phyloP scores from a whole-genome alignment of 2,888 invertebrate genomes.

The Eristalis pertinax region DNA sequence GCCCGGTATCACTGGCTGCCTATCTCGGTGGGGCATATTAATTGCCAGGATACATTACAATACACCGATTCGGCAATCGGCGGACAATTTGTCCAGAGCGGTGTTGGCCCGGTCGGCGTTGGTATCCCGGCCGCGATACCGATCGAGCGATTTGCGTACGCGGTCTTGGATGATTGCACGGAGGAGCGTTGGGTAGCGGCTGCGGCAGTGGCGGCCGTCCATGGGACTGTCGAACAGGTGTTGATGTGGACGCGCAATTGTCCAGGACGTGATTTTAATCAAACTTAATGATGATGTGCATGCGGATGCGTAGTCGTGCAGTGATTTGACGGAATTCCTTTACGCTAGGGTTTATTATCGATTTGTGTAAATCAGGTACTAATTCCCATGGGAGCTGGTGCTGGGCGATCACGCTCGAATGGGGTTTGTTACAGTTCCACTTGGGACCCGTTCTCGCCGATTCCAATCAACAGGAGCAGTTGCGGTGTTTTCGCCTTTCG shows the following conservation, averaged over 20 bases:
- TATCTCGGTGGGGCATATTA: constrained; percentile 65
- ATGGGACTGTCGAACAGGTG: constrained; percentile 59
- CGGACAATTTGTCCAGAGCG: constrained; percentile 60
- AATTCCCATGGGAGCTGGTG: constrained; percentile 64
- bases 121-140: constrained; percentile 47
- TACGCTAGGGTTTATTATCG: constrained; percentile 62
- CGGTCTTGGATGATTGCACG: constrained; percentile 50
- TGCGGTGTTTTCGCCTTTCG: constrained; percentile 27
- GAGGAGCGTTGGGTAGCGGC: neutral
- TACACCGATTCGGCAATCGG: constrained; percentile 64
- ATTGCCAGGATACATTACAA: constrained; percentile 71
- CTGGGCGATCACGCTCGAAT: constrained; percentile 2
- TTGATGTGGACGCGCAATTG: constrained; percentile 70
- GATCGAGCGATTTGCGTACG: constrained; percentile 71
- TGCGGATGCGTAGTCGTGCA: constrained; percentile 57
- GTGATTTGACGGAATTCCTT: constrained; percentile 45
- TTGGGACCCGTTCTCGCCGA: constrained; percentile 26
- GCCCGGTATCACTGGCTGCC: constrained; percentile 58
- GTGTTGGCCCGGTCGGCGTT: constrained; percentile 20
- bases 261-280: constrained; percentile 79
- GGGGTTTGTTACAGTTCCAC: constrained; percentile 63
- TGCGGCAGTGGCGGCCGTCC: constrained; percentile 7
- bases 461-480: constrained; percentile 70
- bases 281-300: constrained; percentile 73
- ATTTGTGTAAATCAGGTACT: constrained; percentile 74